These are phyloP conservation scores for Planiliza haematocheilus DNA, from an alignment of 2,113 vertebrate genomes.

Conservation along the genomic window DNA sequence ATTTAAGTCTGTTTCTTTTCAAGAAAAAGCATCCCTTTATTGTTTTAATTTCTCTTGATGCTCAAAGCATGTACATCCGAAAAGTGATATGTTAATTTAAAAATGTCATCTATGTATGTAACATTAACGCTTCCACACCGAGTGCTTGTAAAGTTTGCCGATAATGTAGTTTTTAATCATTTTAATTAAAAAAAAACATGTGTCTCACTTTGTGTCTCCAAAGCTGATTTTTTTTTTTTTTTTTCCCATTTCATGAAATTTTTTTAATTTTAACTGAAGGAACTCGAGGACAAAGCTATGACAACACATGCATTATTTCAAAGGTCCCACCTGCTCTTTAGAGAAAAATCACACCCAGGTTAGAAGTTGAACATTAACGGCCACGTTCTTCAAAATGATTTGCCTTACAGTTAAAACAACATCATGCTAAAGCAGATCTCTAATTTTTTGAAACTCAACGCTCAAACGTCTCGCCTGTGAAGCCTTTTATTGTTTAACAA, in stretches of 20 bases:
- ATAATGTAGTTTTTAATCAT: slow-evolving; percentile 87
- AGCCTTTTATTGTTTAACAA: slow-evolving; percentile 41
- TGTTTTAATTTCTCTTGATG: slow-evolving; percentile 62
- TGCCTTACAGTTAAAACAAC: slow-evolving; percentile 48
- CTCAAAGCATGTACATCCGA: slow-evolving; percentile 84
- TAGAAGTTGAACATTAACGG: slow-evolving; percentile 20
- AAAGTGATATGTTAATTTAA: slow-evolving; percentile 83
- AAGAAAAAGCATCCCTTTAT: slow-evolving; percentile 64
- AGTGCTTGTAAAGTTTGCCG: slow-evolving; percentile 85
- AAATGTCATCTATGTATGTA: slow-evolving; percentile 79
- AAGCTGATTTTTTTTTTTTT: slow-evolving; percentile 29
- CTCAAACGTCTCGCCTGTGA: slow-evolving; percentile 36
- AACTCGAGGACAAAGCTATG: neutral
- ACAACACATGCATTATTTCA: neutral
- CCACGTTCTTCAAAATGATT: slow-evolving; percentile 53
- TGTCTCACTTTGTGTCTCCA: slow-evolving; percentile 63
- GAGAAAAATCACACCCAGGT: slow-evolving; percentile 28
- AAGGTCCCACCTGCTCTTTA: neutral
- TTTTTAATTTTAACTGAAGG: neutral
- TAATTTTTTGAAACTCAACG: slow-evolving; percentile 49
- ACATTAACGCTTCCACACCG: slow-evolving; percentile 77
- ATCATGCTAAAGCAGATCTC: slow-evolving; percentile 1
- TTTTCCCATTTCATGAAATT: neutral
- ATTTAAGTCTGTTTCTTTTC: slow-evolving; percentile 59
- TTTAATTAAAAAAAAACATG: slow-evolving; percentile 85